These are phyloP conservation scores for Gari tellinella DNA, from an alignment of 2,888 invertebrate genomes.

Conservation along the genomic window DNA sequence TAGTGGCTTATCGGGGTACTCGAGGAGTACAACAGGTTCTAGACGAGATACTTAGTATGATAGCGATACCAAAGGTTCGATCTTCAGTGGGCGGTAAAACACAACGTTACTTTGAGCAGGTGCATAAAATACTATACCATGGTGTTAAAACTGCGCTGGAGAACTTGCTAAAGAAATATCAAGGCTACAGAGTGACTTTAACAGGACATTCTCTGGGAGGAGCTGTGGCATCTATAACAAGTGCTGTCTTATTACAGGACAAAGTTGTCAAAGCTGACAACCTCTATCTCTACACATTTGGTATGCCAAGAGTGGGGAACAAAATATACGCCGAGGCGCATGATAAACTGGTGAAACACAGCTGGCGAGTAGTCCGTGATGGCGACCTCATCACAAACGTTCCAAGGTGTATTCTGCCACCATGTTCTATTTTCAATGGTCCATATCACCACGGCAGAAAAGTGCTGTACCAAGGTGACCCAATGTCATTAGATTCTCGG, in stretches of 20 bases:
- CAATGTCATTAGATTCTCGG: constrained; percentile 37
- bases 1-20: constrained; percentile 48
- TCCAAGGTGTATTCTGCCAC: constrained; percentile 28
- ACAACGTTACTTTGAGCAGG: constrained; percentile 48
- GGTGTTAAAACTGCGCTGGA: constrained; percentile 11
- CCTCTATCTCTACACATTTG: constrained; percentile 50
- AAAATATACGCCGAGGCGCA: constrained; percentile 39
- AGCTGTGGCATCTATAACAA: constrained; percentile 47
- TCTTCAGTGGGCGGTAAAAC: constrained; percentile 44
- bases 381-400: constrained; percentile 45
- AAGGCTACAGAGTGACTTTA: constrained; percentile 37
- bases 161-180: constrained; percentile 24
- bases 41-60: constrained; percentile 32
- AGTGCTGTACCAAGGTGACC: constrained; percentile 30
- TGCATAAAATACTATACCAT: constrained; percentile 30
- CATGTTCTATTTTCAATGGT: constrained; percentile 36
- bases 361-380: constrained; percentile 45
- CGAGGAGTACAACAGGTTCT: constrained; percentile 38
- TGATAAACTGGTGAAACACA: constrained; percentile 42
- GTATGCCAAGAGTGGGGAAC: constrained; percentile 56
- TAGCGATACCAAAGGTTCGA: constrained; percentile 15
- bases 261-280: constrained; percentile 30
- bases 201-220: constrained; percentile 59
- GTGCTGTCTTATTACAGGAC: constrained; percentile 42
- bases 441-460: constrained; percentile 51